Conservation (phyloP, 2,113 vertebrate genomes). For the Anarhynchus alexandrinus region DNA sequence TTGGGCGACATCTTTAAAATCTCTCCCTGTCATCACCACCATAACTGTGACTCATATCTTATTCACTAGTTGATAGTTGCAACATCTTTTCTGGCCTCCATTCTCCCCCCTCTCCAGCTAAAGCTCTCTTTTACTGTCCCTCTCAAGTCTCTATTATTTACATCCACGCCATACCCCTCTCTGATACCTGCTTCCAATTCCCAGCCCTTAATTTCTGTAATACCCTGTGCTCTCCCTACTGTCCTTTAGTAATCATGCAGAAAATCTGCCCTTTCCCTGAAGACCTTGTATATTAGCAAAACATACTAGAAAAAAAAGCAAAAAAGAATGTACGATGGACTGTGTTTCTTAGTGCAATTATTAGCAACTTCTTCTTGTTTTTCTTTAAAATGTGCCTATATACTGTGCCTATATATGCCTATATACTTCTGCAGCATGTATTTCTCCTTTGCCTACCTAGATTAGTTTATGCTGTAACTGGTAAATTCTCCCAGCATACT, state of each 20-base stretch:
- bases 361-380: not conserved
- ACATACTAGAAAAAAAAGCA: not conserved
- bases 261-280: not conserved
- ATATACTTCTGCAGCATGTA: not conserved
- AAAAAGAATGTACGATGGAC: not conserved
- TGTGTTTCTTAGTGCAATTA: not conserved
- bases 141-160: not conserved
- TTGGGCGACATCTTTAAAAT: not conserved
- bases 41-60: not conserved
- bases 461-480: not conserved
- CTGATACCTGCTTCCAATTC: not conserved
- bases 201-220: not conserved
- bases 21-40: not conserved
- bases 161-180: not conserved
- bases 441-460: not conserved
- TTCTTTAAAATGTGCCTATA: not conserved
- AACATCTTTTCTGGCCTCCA: not conserved
- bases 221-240: not conserved
- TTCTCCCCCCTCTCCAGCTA: not conserved
- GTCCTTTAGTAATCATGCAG: not conserved
- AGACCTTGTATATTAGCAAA: not conserved
- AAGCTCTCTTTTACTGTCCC: not conserved
- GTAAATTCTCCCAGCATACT: not conserved
- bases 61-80: not conserved
- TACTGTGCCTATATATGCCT: not conserved